Evolutionary conservation across 2,888 invertebrate genomes (phyloP).

Genomic region (Athrips mouffetella): DNA sequence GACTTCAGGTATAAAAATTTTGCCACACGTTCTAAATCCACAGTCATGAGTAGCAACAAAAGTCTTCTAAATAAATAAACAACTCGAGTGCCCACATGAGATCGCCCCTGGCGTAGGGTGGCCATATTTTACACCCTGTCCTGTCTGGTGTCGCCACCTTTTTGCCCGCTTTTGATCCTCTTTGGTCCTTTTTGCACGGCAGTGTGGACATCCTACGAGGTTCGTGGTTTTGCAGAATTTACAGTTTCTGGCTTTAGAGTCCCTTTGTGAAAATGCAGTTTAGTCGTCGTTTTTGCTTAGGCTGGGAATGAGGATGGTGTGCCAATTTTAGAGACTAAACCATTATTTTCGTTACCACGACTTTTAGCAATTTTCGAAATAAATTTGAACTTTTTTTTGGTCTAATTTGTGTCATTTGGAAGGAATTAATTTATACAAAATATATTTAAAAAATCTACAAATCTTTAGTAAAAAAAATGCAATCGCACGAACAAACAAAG

Average conservation of each 20-base stretch:
- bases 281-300: neutral
- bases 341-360: too few relatives aligned
- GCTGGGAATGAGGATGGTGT: neutral
- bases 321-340: too few relatives aligned
- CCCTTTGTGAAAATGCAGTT: neutral
- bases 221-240: conserved; percentile 35
- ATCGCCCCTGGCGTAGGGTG: conserved; percentile 29
- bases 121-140: conserved; percentile 54
- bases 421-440: too few relatives aligned
- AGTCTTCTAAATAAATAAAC: conserved; percentile 50
- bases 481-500: too few relatives aligned
- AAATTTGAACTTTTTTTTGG: too few relatives aligned
- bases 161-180: conserved; percentile 17
- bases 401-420: too few relatives aligned
- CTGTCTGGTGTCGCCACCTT: conserved; percentile 48
- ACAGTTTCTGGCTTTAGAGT: conserved; percentile 7
- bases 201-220: conserved; percentile 45
- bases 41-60: neutral
- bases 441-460: too few relatives aligned
- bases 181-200: conserved; percentile 38
- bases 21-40: too few relatives aligned
- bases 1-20: too few relatives aligned
- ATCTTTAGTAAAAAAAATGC: too few relatives aligned
- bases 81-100: conserved; percentile 30
- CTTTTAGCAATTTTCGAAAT: neutral